phyloP scores from a whole-genome alignment of 2,888 invertebrate genomes.

The Callyntrura sp. region DNA sequence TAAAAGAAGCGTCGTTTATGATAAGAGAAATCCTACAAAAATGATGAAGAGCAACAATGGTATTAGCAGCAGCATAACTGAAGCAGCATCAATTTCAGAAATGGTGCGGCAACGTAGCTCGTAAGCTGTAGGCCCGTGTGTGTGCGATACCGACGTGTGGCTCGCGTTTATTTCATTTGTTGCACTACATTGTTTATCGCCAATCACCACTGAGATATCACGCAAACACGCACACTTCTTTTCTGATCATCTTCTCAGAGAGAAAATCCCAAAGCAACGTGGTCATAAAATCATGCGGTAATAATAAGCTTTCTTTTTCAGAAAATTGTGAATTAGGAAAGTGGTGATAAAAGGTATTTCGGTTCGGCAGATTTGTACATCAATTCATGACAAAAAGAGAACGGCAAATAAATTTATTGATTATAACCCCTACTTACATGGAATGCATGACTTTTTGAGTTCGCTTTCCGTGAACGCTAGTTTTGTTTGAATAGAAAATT shows the following conservation, averaged over 20 bases:
- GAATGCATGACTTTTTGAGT: too few relatives aligned
- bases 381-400: too few relatives aligned
- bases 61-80: background rate
- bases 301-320: background rate
- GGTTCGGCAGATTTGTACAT: background rate
- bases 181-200: background rate
- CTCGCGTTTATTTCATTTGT: background rate
- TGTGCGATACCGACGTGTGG: background rate
- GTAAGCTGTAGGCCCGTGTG: too few relatives aligned
- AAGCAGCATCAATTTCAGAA: constrained; percentile 11
- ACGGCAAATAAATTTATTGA: too few relatives aligned
- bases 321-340: background rate
- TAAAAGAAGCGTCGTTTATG: too few relatives aligned
- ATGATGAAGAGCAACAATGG: background rate
- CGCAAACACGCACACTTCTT: background rate
- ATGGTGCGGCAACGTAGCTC: too few relatives aligned
- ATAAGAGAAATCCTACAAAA: too few relatives aligned
- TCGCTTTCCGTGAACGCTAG: too few relatives aligned
- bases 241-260: background rate
- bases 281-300: too few relatives aligned
- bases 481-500: too few relatives aligned
- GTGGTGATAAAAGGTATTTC: background rate
- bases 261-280: background rate
- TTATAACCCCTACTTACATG: too few relatives aligned
- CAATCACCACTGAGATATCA: background rate